phyloP scores from a whole-genome alignment of 1,140 invertebrate species.

The Chrysopa pallens region DNA sequence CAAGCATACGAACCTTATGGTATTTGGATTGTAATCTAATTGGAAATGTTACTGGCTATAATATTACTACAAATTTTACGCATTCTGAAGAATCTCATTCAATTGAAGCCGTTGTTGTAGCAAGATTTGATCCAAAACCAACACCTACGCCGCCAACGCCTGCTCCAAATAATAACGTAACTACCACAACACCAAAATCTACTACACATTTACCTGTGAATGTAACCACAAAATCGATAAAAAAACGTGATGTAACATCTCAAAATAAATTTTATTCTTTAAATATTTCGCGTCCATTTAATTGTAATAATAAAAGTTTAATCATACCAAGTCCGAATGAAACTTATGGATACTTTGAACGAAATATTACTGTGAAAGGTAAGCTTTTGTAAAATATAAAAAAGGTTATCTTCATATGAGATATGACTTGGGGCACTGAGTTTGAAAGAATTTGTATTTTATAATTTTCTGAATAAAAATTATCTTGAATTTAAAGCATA shows the following conservation, averaged over 20 bases:
- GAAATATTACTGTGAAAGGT: constrained; percentile 36
- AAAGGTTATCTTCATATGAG: no score
- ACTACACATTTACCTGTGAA: constrained; percentile 26
- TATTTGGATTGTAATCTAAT: constrained; percentile 57
- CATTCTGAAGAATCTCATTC: constrained; percentile 34
- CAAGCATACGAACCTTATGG: constrained; percentile 48
- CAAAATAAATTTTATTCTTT: constrained; percentile 8
- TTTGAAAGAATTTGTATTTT: no score
- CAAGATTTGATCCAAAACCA: constrained; percentile 39
- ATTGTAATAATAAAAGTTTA: constrained; percentile 37
- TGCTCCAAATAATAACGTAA: constrained; percentile 25
- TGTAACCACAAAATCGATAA: constrained; percentile 21
- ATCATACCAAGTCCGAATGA: constrained; percentile 42
- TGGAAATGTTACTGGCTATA: constrained; percentile 37
- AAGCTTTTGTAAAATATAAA: constrained; percentile 1
- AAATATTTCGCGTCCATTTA: constrained; percentile 25
- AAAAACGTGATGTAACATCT: constrained; percentile 12
- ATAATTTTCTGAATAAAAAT: no score
- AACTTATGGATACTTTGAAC: constrained; percentile 53
- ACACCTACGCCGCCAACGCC: constrained; percentile 37
- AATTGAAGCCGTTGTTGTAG: constrained; percentile 50
- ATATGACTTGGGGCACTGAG: no score
- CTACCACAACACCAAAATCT: constrained; percentile 8
- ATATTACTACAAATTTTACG: constrained; percentile 41
- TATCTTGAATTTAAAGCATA: no score